Evolutionary conservation across 2,888 invertebrate species (phyloP), one percentile per base, ranked within the genome.

Genomic region (Pelosia muscerda): DNA sequence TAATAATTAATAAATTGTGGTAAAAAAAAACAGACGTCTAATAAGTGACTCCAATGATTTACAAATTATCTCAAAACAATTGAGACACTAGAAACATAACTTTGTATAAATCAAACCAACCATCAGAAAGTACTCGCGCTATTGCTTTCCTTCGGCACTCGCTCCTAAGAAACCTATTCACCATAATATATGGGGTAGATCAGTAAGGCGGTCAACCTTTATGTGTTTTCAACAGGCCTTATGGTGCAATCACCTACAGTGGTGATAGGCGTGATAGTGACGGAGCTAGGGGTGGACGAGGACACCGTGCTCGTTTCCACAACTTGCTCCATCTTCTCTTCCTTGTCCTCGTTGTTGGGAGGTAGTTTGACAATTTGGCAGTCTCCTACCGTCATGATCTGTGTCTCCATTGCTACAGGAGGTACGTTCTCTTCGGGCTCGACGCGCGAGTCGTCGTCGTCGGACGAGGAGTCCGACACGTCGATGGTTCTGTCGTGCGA

Each of bases 171-270:
- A 38, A 38, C 54, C 28, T 31, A 63, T 64, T 64, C 26, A 31
- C 67, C 57, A 65, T 68, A 74, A 68, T 71, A 76, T 72, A 88
- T 76, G 87, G 90, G 90, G 90, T 85, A 89, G 88, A 88, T 84
- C 70, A 83, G n/a, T 25, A 72, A 25, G 57, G 76, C 72, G 49
- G 70, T 68, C 71, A 75, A 85, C 74, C 79, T 82, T 88, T 94
- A 92, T 86, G 93, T 87, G 79, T 92, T 92, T 73, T 94, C 93
- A 0, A 95, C 90, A 0, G 95, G 94, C 68, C 95, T 84, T 77
- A 95, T 94, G 66, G 95, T 95, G 78, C 95, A 95, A 76, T 95
- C 95, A 3, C 95, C 95, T 1, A 95, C 93, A 0, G 93, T 94
- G 2, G 93, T 92, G 71, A 95, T 94, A 2, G 94, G 92, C 0